Conservation (phyloP, 92 coral and sea anemone species). For the Diadumene lineata region DNA sequence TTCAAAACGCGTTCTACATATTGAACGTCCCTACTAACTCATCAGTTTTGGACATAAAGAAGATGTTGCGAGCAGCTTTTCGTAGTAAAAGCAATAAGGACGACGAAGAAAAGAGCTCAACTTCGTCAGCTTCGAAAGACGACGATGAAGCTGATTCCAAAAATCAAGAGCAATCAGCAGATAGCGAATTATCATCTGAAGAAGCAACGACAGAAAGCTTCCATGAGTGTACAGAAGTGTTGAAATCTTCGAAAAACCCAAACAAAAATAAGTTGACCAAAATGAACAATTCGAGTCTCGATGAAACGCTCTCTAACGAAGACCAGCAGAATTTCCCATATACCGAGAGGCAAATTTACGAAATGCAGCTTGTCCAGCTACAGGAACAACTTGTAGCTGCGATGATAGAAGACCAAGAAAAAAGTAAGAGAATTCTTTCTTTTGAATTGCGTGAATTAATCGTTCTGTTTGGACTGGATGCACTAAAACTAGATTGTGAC, state of each 20-base stretch:
- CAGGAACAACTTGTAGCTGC: constrained; percentile 94
- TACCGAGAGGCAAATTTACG: constrained; percentile 81
- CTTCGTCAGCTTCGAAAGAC: constrained; percentile 17
- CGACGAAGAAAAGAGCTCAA: neutral
- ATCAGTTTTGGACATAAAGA: neutral
- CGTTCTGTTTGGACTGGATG: too few species aligned
- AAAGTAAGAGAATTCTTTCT: constrained; percentile 75
- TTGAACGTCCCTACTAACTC: too few species aligned
- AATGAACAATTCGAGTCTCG: neutral
- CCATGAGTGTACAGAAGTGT: neutral
- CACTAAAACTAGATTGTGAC: too few species aligned
- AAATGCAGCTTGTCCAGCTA: constrained; percentile 87
- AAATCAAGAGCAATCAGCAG: constrained; percentile 51
- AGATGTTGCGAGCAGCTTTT: constrained; percentile 65
- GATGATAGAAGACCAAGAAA: constrained; percentile 93
- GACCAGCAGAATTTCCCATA: constrained; percentile 31
- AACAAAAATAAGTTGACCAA: neutral
- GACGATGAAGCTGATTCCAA: constrained; percentile 46
- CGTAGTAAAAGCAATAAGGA: constrained; percentile 51
- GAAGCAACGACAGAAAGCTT: neutral
- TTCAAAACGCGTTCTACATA: too few species aligned
- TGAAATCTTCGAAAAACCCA: neutral
- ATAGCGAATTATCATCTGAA: neutral
- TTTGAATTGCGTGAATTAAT: too few species aligned
- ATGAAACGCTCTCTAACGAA: neutral